Base-by-base conservation (phyloP, 35 echinoderm and acorn worm species). In the Chiridota heheva region DNA sequence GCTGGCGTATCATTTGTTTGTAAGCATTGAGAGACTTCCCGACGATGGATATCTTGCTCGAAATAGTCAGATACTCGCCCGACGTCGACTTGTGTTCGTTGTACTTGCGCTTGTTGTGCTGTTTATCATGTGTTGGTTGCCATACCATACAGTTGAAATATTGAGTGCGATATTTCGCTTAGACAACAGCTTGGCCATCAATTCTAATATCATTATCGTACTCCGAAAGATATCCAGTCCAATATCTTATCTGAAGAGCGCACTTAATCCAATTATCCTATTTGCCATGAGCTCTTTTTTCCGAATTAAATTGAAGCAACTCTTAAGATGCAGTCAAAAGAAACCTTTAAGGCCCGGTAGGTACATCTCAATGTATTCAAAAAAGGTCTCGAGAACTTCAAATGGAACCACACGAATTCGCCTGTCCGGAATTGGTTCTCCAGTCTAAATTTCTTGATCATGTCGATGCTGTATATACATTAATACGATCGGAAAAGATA, bases 231-330 rank as follows among this genome's bases (percentile, higher is more conserved):
- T 78, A 49, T 38, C 62, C 34, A 57, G 62, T 3, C 58, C 58
- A 17, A 35, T 78, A 20, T 12, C 55, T 12, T 78, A 60, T 42
- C 18, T 58, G 18, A 78, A 78, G 33, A 78, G 75, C 28, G 75
- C 75, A 22, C 55, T 78, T 3, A 78, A 78, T 62, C 75, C 75
- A 4, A 17, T 78, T 2, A 57, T 78, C 2, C 53, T 78, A 6
- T 78, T 61, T 20, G 62, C 75, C 1, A 78, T 78, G 75, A 78
- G 75, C 18, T 78, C 75, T 0, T 78, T 78, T 28, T 78, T 78
- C 36, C 31, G 75, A 16, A 49, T 60, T 17, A 58, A 57, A 61
- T 37, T 78, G 48, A 78, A 42, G 36, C 58, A 57, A n/a, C 58
- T 33, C 34, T 58, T 36, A 17, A 33, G 75, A 15, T 78, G 75